phyloP scores from a whole-genome alignment of 2,113 vertebrate genomes.

The Equus przewalskii region DNA sequence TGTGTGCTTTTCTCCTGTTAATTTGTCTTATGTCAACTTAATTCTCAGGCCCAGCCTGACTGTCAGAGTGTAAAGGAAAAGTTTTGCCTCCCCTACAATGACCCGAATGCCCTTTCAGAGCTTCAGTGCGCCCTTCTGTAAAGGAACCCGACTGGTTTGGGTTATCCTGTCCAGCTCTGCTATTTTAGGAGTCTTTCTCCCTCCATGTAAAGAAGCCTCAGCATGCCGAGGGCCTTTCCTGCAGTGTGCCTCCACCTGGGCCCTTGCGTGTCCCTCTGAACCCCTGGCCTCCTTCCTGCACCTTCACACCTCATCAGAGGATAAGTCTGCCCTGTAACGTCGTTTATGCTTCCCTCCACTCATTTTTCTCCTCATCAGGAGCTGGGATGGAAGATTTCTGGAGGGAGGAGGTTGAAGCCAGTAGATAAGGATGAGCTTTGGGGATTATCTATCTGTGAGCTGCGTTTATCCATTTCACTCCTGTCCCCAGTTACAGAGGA shows the following conservation, averaged over 20 bases:
- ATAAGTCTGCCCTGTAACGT: neutral
- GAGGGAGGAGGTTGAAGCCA: neutral
- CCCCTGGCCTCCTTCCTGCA: neutral
- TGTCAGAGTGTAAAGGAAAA: too few species aligned
- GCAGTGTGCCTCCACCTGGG: rapidly evolving
- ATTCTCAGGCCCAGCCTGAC: neutral
- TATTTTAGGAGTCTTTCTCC: too few species aligned
- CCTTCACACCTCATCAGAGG: neutral
- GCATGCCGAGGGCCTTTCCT: rapidly evolving
- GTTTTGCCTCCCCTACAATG: neutral
- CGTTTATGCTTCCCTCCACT: rapidly evolving
- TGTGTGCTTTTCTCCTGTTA: neutral
- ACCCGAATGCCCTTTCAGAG: neutral
- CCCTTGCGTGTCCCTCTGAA: rapidly evolving
- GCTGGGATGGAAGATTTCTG: neutral
- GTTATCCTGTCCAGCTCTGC: neutral
- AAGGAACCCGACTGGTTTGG: neutral
- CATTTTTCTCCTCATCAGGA: neutral
- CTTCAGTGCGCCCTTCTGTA: neutral
- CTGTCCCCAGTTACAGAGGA: neutral
- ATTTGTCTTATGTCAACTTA: neutral
- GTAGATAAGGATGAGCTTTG: neutral
- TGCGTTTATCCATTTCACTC: neutral
- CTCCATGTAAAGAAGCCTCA: neutral
- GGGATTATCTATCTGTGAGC: neutral